Evolutionary conservation across 2,797 vertebrate genomes (phyloP).

Genomic region (Heliangelus exortis): DNA sequence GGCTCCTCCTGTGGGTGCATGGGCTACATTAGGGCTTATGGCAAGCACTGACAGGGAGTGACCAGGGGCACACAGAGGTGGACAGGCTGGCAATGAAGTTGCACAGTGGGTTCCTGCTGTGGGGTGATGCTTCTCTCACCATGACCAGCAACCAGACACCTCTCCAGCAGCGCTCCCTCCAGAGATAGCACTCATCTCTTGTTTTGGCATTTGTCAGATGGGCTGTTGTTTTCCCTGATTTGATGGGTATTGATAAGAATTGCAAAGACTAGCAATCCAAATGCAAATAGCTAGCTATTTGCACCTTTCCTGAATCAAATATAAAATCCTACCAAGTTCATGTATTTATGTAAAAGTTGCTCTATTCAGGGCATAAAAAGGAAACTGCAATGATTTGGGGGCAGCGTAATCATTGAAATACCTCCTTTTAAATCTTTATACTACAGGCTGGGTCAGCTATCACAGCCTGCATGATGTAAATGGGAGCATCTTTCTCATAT

Average conservation of each 20-base stretch:
- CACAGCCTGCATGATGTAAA: not conserved
- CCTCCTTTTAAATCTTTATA: not conserved
- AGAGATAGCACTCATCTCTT: not conserved
- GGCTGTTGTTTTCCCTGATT: not conserved
- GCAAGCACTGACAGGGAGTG: not conserved
- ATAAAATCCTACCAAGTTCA: not conserved
- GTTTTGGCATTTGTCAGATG: not conserved
- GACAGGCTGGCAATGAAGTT: not conserved
- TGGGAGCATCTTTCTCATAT: not conserved
- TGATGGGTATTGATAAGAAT: not conserved
- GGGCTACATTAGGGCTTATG: not conserved
- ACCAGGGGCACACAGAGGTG: not conserved
- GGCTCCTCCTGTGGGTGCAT: accelerated
- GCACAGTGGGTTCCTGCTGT: accelerated
- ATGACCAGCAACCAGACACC: not conserved
- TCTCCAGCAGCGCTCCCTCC: not conserved
- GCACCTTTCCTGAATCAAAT: not conserved
- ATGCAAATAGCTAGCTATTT: not conserved
- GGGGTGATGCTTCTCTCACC: not conserved
- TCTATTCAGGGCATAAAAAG: not conserved
- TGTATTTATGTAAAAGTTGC: not conserved
- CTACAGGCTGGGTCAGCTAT: not conserved
- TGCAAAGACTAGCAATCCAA: not conserved
- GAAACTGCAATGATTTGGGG: not conserved
- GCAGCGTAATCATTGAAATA: not conserved